Evolutionary conservation across 2,888 invertebrate genomes (phyloP).

Genomic region (Pterobdella sp.): DNA sequence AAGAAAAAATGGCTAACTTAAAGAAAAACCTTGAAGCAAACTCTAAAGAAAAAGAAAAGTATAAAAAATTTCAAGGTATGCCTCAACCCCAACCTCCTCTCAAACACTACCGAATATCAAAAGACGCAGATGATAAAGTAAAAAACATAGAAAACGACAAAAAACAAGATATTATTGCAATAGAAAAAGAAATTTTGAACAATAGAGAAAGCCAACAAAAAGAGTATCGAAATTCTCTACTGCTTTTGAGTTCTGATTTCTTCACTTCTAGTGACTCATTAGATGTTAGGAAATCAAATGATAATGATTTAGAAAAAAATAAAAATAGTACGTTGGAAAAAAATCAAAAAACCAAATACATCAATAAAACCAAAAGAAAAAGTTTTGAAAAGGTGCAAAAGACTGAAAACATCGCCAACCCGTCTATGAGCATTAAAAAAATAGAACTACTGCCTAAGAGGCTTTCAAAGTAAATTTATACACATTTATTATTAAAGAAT

Average conservation of each 20-base stretch:
- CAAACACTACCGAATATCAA: not conserved
- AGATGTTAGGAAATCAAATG: too few species aligned
- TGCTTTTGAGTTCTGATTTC: not conserved
- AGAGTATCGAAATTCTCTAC: not conserved
- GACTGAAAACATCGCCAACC: not conserved
- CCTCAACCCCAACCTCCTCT: not conserved
- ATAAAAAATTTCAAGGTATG: not conserved
- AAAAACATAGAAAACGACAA: not conserved
- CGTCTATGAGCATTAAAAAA: slow-evolving; percentile 4
- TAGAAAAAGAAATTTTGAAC: not conserved
- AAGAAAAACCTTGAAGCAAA: slow-evolving; percentile 3
- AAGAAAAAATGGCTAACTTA: slow-evolving; percentile 21
- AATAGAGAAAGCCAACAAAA: not conserved
- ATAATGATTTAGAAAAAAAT: not conserved
- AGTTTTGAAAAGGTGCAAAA: not conserved
- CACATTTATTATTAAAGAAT: too few species aligned
- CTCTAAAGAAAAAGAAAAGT: slow-evolving; percentile 7
- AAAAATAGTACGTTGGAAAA: not conserved
- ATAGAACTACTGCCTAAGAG: slow-evolving; percentile 1
- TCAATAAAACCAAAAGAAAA: not conserved
- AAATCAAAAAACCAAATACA: not conserved
- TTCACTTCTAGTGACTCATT: too few species aligned
- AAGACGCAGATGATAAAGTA: not conserved
- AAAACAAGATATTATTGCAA: not conserved
- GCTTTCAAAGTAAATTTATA: not conserved